These are phyloP conservation scores for Cremastinae sp. DNA, from an alignment of 2,888 invertebrate genomes.

Conservation along the genomic window DNA sequence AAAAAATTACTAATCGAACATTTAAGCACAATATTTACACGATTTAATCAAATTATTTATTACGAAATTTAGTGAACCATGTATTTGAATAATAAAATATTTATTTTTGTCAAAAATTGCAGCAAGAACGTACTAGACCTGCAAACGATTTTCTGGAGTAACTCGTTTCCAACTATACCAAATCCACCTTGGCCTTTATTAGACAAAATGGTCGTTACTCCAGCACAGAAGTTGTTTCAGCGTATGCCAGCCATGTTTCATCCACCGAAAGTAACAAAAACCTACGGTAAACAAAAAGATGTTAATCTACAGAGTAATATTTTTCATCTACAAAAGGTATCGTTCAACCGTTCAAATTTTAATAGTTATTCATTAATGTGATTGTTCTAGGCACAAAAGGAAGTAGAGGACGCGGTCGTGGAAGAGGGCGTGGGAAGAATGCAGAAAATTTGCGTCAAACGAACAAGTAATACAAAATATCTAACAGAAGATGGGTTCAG, in stretches of 20 bases:
- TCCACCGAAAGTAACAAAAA: constrained; percentile 22
- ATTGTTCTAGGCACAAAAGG: background rate
- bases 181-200: constrained; percentile 68
- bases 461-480: constrained; percentile 1
- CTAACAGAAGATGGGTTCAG: constrained; percentile 7
- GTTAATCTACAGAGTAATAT: constrained; percentile 28
- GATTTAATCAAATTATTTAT: background rate
- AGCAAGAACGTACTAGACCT: constrained; percentile 70
- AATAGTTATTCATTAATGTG: too few relatives aligned
- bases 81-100: background rate
- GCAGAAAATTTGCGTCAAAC: background rate
- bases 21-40: background rate
- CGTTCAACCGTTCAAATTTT: too few relatives aligned
- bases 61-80: background rate
- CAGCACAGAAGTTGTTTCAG: constrained; percentile 59
- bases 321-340: too few relatives aligned
- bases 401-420: background rate
- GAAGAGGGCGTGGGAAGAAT: constrained; percentile 8
- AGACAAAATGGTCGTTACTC: constrained; percentile 68
- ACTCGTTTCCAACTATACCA: constrained; percentile 62
- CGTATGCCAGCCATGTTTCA: constrained; percentile 71
- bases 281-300: background rate
- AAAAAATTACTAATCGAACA: background rate
- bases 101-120: constrained; percentile 20
- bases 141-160: constrained; percentile 60